Evolutionary conservation across 2,888 invertebrate species (phyloP), one percentile per base, ranked within the genome.

Genomic region (Autographa pulchrina): DNA sequence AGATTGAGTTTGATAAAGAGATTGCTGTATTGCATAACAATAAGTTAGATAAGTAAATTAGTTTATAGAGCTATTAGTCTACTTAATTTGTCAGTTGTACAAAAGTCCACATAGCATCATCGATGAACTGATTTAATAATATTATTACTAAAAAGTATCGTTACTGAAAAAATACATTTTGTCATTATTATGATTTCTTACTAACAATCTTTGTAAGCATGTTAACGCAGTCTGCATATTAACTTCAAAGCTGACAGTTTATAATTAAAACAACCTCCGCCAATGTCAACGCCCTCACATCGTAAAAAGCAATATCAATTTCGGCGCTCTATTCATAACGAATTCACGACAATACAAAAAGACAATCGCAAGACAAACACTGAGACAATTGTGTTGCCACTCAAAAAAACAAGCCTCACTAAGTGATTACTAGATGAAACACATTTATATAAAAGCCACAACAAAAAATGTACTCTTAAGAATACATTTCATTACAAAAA

Each of bases 371-470:
- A 56, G 25, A 20, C 48, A 20, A 20, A 56, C 11, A 56, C 20
- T 20, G 25, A 56, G 20, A 56, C 20, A 56, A 56, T 25, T 56
- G 54, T 56, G 25, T 56, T 56, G 54, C 25, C 20, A 7, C 5
- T 25, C 25, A 13, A 25, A 20, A 20, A 56, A 56, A 56, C 20
- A 20, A 56, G 13, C 20, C 20, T 54, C 20, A 11, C 54, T 54
- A 54, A 54, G 54, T 54, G 54, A 54, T 54, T 54, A 54, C 54
- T 20, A 54, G 20, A 54, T 54, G 54, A 54, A 54, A 54, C 20
- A 54, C 20, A 20, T 54, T 20, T 54, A 54, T 18, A 18, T 54
- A 9, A 18, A 9, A 54, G 54, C 18, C 20, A 13, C 54, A 54
- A 20, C 18, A 11, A 54, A 18, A 20, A 54, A 6, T n/a, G 52